A percentile compares a stretch with the other conserved stretches of the same genome.
Evolutionary conservation across 2,888 invertebrate species (phyloP).

Genomic region (Falcaria lacertinaria): DNA sequence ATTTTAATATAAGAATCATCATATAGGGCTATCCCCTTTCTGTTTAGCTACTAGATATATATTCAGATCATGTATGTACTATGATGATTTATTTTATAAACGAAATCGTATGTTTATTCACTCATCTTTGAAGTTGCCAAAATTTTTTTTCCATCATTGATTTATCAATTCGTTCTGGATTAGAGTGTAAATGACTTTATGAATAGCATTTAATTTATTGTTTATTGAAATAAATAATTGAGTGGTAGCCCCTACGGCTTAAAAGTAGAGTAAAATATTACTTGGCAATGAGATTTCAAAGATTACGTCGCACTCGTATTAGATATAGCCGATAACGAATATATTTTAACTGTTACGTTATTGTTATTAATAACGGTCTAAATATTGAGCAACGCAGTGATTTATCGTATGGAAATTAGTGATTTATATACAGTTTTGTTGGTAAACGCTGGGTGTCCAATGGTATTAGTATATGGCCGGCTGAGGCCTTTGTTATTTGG

Average conservation of each 20-base stretch:
- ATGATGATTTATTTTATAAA: too few relatives aligned
- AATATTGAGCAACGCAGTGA: not conserved
- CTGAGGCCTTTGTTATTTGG: not conserved
- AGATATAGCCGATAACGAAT: constrained; percentile 25
- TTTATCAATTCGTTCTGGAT: too few relatives aligned
- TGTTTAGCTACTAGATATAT: too few relatives aligned
- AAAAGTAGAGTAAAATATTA: constrained; percentile 14
- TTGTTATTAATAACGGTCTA: constrained; percentile 1
- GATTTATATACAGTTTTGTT: not conserved
- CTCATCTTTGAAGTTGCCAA: too few relatives aligned
- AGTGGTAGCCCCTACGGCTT: not conserved
- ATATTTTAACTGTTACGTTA: constrained; percentile 7
- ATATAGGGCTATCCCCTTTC: too few relatives aligned
- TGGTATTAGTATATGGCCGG: not conserved
- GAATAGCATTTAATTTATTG: too few relatives aligned
- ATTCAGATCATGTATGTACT: too few relatives aligned
- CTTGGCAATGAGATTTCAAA: constrained; percentile 34
- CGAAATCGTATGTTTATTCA: too few relatives aligned
- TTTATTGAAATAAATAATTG: too few relatives aligned
- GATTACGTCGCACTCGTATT: constrained; percentile 24
- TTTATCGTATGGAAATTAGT: not conserved
- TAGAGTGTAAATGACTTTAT: too few relatives aligned
- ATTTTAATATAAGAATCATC: too few relatives aligned
- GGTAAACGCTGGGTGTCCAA: not conserved
- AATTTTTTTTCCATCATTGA: too few relatives aligned